Evolutionary conservation across 2,888 invertebrate species (phyloP), one percentile per base, ranked within the genome.

Genomic region (Xanthia icteritia): DNA sequence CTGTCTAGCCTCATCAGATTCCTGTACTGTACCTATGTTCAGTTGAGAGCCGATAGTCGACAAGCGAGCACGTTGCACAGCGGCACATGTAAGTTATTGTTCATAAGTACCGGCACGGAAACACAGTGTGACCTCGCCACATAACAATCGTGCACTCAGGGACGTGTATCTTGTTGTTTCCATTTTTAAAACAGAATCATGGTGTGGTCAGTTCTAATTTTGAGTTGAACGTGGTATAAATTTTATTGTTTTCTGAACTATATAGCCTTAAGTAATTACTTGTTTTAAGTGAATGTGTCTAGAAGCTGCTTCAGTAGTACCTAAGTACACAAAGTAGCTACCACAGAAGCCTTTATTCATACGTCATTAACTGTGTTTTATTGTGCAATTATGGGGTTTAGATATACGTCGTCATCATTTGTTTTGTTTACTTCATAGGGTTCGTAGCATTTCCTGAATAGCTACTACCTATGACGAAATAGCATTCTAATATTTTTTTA

Each of bases 71-170:
- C 92, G 92, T 86, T 79, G 76, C 63, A 58, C 79, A 78, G 67
- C 76, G 85, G 82, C 82, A 86, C 91, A 92, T 90, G 93, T 93
- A 92, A 93, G 93, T 92, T 72, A 73, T 84, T 84, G 73, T 85
- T 82, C 77, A 78, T 80, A 85, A 82, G 85, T 89, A 88, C 79
- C 86, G 86, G 81, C 58, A 83, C 85, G 86, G 86, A 86, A 78
- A 80, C 85, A 85, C 72, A 78, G 75, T 83, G 81, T 77, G 85
- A 83, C 79, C 85, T 86, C 83, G 83, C 64, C 76, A 58, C 31
- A 77, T 77, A 68, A 84, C 79, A 80, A 73, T 68, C 45, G 72
- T 66, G 64, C 69, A 63, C 54, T 81, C 79, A 85, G 72, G 83
- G 88, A 82, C 83, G 70, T 74, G 45, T 71, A 58, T 58, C 67